Base-by-base conservation (phyloP, 2,888 invertebrate species). In the Drosophila kuntzei region DNA sequence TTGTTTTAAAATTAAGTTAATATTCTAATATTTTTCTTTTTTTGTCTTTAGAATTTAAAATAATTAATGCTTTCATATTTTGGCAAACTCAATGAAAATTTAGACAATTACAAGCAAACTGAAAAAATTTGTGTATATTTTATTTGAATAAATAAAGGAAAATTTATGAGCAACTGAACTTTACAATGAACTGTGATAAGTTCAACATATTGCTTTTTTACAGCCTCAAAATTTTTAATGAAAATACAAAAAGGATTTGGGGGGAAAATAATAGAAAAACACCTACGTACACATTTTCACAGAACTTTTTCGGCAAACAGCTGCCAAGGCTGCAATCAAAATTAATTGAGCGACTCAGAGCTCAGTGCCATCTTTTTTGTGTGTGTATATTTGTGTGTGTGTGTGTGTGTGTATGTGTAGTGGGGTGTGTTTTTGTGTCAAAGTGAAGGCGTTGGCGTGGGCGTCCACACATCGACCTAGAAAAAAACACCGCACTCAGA, bases 261-360 rank as follows among this genome's bases (percentile, higher is more conserved):
- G 51, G 29, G 43, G 22, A 51, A 55, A 49, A 68, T 16, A 53
- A 57, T 59, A 61, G 46, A 59, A 63, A 60, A 16, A 61, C 84
- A 62, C 73, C 65, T 57, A 76, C 76, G 58, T 32, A 58, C 16
- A 43, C 8, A 27, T 71, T 61, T 72, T 54, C 43, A 60, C 63
- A 65, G 46, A 66, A 63, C 36, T 60, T 73, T 54, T 63, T 39
- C 53, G 58, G 61, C 70, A 11, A 63, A 62, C 77, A 86, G 76
- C 81, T 83, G 81, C 82, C 87, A 86, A 87, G 86, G 87, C 70
- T 84, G 85, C 85, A 87, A 78, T 84, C 81, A 71, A 78, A 89
- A 86, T 87, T 87, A 89, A 87, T 89, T 89, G 79, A 74, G 76
- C 77, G 69, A 69, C 82, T 79, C 87, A 41, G 62, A 58, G 73